Evolutionary conservation across 2,888 invertebrate species (phyloP).

Genomic region (Volucella bombylans): DNA sequence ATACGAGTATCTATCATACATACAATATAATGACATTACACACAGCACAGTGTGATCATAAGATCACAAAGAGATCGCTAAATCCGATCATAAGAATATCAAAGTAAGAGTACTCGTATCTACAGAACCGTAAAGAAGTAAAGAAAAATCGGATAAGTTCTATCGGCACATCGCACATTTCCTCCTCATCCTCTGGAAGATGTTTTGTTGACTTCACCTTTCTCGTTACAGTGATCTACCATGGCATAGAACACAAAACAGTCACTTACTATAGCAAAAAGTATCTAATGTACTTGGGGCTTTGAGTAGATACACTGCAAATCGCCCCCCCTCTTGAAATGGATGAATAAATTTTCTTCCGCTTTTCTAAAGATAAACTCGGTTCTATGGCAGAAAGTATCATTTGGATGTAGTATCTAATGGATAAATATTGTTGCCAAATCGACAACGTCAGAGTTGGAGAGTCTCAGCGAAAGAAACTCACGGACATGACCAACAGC

Average conservation of each 20-base stretch:
- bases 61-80: conserved; percentile 37
- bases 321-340: conserved; percentile 25
- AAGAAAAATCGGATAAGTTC: conserved; percentile 43
- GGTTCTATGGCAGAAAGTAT: conserved; percentile 42
- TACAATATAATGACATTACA: background rate
- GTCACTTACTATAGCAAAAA: conserved; percentile 56
- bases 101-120: conserved; percentile 10
- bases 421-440: conserved; percentile 72
- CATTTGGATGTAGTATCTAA: conserved; percentile 56
- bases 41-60: conserved; percentile 21
- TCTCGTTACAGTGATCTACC: conserved; percentile 18
- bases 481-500: background rate
- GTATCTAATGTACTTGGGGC: conserved; percentile 40
- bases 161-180: background rate
- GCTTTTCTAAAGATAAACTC: conserved; percentile 38
- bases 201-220: conserved; percentile 6
- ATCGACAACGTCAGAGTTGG: conserved; percentile 26
- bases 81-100: conserved; percentile 43
- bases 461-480: conserved; percentile 12
- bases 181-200: background rate
- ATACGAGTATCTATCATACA: conserved; percentile 24
- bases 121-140: conserved; percentile 52
- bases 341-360: conserved; percentile 70
- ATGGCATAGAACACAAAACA: conserved; percentile 24
- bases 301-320: conserved; percentile 42